phyloP scores from a whole-genome alignment of 2,113 vertebrate species.

The Fukomys damarensis region DNA sequence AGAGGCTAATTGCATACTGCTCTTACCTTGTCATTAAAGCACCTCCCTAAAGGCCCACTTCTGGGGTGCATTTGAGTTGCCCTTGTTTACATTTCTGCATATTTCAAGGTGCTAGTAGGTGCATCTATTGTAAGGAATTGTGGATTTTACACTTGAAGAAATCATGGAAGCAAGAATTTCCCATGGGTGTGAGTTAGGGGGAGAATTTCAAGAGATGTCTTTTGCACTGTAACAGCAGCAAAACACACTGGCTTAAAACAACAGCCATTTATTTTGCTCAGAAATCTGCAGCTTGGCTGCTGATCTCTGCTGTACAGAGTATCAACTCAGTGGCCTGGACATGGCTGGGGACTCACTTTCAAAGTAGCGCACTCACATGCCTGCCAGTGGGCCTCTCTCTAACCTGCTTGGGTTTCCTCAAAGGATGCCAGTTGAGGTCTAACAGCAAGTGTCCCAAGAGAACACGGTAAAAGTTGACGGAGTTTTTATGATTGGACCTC shows the following conservation, averaged over 20 bases:
- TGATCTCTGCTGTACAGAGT: neutral
- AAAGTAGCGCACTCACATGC: rapidly evolving
- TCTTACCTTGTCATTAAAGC: conserved; percentile 19
- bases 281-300: neutral
- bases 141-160: neutral
- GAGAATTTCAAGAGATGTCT: neutral
- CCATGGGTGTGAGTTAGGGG: neutral
- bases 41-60: neutral
- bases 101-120: neutral
- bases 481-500: neutral
- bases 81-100: conserved; percentile 3
- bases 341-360: neutral
- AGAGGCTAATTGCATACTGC: conserved; percentile 43
- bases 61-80: neutral
- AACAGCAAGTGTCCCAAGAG: neutral
- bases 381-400: neutral
- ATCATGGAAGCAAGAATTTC: neutral
- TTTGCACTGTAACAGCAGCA: neutral
- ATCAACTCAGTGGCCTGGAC: rapidly evolving
- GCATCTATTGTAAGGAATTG: neutral
- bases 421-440: neutral
- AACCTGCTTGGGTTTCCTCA: neutral
- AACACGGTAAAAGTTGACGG: neutral
- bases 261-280: neutral
- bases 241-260: neutral